phyloP scores from a whole-genome alignment of 2,113 vertebrate species.

The Syngnathus scovelli region DNA sequence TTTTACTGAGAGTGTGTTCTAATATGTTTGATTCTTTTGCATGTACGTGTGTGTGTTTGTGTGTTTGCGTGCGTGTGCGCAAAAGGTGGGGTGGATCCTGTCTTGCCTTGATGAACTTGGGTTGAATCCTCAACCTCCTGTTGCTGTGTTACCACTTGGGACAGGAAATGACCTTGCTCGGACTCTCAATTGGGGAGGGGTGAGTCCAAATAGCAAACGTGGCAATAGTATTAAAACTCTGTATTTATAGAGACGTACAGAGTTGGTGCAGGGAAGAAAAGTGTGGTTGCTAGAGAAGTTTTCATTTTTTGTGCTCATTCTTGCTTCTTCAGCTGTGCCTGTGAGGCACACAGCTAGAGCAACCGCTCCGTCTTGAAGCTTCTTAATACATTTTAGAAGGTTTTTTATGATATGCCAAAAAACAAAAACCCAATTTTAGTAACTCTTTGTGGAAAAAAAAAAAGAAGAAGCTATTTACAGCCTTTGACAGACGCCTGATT shows the following conservation, averaged over 20 bases:
- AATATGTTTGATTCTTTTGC: neutral
- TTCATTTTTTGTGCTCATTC: too few species aligned
- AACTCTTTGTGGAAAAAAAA: too few species aligned
- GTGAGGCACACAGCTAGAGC: too few species aligned
- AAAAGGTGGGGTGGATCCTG: constrained; percentile 92
- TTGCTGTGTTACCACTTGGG: constrained; percentile 93
- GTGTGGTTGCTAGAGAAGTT: too few species aligned
- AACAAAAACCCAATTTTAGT: too few species aligned
- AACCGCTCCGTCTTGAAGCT: too few species aligned
- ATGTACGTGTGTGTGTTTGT: neutral
- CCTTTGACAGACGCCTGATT: too few species aligned
- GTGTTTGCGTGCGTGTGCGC: too few species aligned
- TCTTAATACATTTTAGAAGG: too few species aligned
- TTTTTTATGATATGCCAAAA: too few species aligned
- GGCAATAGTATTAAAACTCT: neutral
- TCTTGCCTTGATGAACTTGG: constrained; percentile 92
- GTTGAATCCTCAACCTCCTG: constrained; percentile 89
- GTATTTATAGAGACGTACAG: neutral
- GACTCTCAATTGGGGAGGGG: constrained; percentile 98
- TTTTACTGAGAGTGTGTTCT: neutral
- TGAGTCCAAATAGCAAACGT: constrained; percentile 63
- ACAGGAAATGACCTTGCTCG: constrained; percentile 97
- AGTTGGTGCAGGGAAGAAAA: neutral
- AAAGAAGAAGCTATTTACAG: too few species aligned
- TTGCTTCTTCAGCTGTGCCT: too few species aligned